phyloP scores from a whole-genome alignment of 1,140 invertebrate species.

The Rhynchophorus ferrugineus region DNA sequence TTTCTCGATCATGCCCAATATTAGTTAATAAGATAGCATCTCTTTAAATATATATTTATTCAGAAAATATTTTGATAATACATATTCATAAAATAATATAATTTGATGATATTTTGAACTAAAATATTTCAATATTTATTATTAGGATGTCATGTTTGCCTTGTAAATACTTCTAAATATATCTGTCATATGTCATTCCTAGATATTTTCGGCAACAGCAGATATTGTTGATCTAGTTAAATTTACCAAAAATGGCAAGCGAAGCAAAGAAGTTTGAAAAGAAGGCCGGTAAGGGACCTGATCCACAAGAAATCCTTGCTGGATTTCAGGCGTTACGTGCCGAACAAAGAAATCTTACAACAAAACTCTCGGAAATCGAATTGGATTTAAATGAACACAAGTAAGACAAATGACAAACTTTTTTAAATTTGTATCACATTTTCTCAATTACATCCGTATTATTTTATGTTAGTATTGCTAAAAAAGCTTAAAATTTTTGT shows the following conservation, averaged over 20 bases:
- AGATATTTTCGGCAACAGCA: too few species aligned
- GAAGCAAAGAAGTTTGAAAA: conserved; percentile 41
- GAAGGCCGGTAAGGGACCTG: conserved; percentile 40
- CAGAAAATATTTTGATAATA: too few species aligned
- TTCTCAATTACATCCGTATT: background rate
- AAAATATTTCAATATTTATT: too few species aligned
- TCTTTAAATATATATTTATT: too few species aligned
- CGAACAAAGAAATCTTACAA: conserved; percentile 78
- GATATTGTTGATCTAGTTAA: too few species aligned
- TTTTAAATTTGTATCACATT: conserved; percentile 4
- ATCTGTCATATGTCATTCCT: too few species aligned
- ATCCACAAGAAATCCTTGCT: conserved; percentile 73
- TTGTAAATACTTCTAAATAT: too few species aligned
- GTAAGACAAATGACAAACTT: conserved; percentile 57
- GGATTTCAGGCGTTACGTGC: conserved; percentile 79
- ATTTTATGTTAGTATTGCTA: background rate
- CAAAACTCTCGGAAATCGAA: conserved; percentile 86
- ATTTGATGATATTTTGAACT: too few species aligned
- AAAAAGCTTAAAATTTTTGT: background rate
- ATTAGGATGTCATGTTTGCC: too few species aligned
- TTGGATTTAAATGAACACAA: conserved; percentile 91
- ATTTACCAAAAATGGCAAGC: conserved; percentile 39
- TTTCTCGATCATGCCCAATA: too few species aligned
- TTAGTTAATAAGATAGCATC: too few species aligned
- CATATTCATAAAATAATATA: too few species aligned